Percentiles rank a stretch among this genome's conserved stretches.
These are phyloP conservation scores for Spinus olivaceus DNA, from an alignment of 2,797 vertebrate species.

Conservation along the genomic window DNA sequence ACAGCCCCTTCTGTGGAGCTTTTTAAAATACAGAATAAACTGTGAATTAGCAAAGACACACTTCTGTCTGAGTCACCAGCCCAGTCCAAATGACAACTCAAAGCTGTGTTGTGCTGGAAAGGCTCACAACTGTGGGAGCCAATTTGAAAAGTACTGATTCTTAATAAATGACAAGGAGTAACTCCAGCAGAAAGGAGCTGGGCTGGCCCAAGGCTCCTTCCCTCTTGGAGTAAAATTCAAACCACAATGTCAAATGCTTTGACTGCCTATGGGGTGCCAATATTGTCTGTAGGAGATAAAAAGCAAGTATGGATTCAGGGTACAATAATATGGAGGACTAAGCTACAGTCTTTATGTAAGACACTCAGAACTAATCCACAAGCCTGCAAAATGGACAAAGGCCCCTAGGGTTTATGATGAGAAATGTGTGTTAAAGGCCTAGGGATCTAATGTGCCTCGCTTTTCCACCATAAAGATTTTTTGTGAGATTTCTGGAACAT, in stretches of 20 bases:
- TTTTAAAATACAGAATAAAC: constrained; percentile 16
- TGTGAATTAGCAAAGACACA: neutral
- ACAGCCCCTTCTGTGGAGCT: neutral
- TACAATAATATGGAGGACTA: neutral
- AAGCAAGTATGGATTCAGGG: neutral
- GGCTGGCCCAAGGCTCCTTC: neutral
- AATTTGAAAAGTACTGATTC: neutral
- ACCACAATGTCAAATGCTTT: neutral
- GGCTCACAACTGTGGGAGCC: neutral
- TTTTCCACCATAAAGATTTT: neutral
- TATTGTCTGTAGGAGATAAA: neutral
- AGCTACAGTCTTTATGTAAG: neutral
- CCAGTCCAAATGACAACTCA: neutral
- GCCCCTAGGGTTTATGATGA: neutral
- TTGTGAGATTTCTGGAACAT: neutral
- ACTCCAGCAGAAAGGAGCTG: neutral
- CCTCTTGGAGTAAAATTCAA: neutral
- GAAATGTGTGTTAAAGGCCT: neutral
- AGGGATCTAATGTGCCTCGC: neutral
- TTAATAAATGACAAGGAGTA: neutral
- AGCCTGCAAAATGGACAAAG: neutral
- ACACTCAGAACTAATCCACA: neutral
- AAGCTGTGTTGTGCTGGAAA: neutral
- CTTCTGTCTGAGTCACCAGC: neutral
- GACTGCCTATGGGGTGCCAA: neutral